Base-by-base conservation (phyloP, 2,797 vertebrate genomes). In the Pagetopsis macropterus region DNA sequence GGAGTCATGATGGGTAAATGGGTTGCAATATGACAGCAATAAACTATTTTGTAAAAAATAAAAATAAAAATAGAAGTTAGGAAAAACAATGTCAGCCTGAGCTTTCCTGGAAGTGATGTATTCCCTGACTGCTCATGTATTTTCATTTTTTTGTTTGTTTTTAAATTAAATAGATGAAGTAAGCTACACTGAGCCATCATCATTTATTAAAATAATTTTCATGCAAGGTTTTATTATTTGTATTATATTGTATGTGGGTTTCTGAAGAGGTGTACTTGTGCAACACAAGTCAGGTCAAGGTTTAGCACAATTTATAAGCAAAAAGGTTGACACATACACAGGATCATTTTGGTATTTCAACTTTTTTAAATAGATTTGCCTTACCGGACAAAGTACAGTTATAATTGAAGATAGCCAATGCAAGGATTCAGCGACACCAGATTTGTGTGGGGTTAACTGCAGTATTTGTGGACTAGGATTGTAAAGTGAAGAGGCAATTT, bases 51-150 rank as follows among this genome's bases (percentile, higher is more conserved):
- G 79, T 88, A 86, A 90, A 89, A 86, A 83, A 75, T n/a, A 84
- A 89, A 86, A 83, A 75, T n/a, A 84, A 81, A 78, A 85, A 43
- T 71, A 75, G 45, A 75, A 71, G 58, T 67, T 64, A 56, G 62
- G 72, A 86, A 64, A 58, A 56, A 91, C 2, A 56, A 45, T 78
- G 76, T 75, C 60, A 65, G 88, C 93, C 94, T 94, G 94, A 89
- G 89, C 87, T 87, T 78, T 85, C 68, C 79, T 71, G 61, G 73
- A 83, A 73, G 74, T 79, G 64, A 41, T 70, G 51, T 79, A 72
- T 72, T 85, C 72, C 69, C 62, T 72, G 87, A 89, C 66, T 91
- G 90, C 88, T 94, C 93, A 93, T 84, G 93, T 93, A 81, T 81
- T 88, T 86, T 50, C 10, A 59, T 21, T 81, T 72, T 72, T 73